These are phyloP conservation scores for Magallana gigas DNA, from an alignment of 1,140 invertebrate genomes.

Conservation along the genomic window DNA sequence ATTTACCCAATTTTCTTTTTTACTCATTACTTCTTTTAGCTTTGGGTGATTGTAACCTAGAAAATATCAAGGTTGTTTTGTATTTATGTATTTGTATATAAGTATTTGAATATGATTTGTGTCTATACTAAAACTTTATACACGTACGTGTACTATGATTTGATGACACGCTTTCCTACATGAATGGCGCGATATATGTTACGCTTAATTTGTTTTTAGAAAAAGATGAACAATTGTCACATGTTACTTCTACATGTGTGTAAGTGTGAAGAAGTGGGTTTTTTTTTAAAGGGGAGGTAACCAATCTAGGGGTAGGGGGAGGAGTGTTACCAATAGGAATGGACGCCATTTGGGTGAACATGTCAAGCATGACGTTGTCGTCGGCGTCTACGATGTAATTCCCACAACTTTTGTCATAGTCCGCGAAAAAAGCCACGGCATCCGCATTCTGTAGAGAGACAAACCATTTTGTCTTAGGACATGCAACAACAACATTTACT, in stretches of 20 bases:
- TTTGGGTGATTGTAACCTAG: slow-evolving; percentile 94
- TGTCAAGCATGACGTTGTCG: slow-evolving; percentile 88
- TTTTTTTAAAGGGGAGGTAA: too few relatives aligned
- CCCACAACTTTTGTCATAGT: slow-evolving; percentile 95
- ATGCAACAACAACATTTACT: neutral
- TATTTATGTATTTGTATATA: too few relatives aligned
- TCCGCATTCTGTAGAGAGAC: slow-evolving; percentile 79
- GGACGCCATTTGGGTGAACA: slow-evolving; percentile 98
- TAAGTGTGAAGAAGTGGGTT: neutral
- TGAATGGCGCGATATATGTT: too few relatives aligned
- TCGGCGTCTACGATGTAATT: slow-evolving; percentile 98
- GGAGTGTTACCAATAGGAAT: slow-evolving; percentile 88
- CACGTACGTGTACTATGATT: too few relatives aligned
- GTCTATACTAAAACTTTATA: too few relatives aligned
- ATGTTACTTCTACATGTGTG: neutral
- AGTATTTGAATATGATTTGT: too few relatives aligned
- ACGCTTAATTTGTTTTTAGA: too few relatives aligned
- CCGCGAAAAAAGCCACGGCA: slow-evolving; percentile 93
- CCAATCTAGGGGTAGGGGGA: too few relatives aligned
- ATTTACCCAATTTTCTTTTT: slow-evolving; percentile 87
- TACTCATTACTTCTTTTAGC: slow-evolving; percentile 87
- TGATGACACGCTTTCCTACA: too few relatives aligned
- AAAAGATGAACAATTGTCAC: too few relatives aligned
- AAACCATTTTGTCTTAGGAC: neutral
- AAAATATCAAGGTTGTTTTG: neutral